Conservation (phyloP, 2,113 vertebrate species). For the Cyprinodon brontotheroides region DNA sequence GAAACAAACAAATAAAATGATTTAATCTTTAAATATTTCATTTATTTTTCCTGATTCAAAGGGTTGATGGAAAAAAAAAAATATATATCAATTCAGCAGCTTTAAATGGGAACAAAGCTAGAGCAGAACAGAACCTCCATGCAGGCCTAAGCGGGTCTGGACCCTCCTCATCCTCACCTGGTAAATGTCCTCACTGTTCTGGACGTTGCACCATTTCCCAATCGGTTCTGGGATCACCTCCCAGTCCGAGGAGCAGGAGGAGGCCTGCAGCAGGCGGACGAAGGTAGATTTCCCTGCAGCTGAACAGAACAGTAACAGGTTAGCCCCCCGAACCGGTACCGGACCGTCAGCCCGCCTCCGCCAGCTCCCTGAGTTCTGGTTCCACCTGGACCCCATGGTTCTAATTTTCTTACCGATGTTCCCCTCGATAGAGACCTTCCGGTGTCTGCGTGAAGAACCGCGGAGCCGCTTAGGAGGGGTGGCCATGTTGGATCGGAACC, state of each 20-base stretch:
- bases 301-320: neutral
- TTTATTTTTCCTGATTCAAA: too few species aligned
- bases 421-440: constrained; percentile 85
- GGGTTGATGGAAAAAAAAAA: too few species aligned
- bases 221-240: constrained; percentile 70
- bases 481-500: constrained; percentile 66
- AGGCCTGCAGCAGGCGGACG: constrained; percentile 51
- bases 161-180: constrained; percentile 34
- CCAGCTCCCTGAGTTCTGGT: too few species aligned
- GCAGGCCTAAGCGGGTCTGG: too few species aligned
- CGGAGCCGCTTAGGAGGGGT: constrained; percentile 76
- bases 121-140: too few species aligned
- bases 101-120: too few species aligned
- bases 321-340: too few species aligned
- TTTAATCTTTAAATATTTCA: too few species aligned
- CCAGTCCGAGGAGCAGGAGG: constrained; percentile 42
- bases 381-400: too few species aligned
- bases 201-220: constrained; percentile 68
- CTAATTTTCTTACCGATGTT: constrained; percentile 83
- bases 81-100: too few species aligned
- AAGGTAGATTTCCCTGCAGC: constrained; percentile 69
- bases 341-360: neutral
- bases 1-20: too few species aligned
- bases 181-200: constrained; percentile 44
- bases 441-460: constrained; percentile 73